Base-by-base conservation (phyloP, 2,888 invertebrate genomes). In the Drosophila limbata region DNA sequence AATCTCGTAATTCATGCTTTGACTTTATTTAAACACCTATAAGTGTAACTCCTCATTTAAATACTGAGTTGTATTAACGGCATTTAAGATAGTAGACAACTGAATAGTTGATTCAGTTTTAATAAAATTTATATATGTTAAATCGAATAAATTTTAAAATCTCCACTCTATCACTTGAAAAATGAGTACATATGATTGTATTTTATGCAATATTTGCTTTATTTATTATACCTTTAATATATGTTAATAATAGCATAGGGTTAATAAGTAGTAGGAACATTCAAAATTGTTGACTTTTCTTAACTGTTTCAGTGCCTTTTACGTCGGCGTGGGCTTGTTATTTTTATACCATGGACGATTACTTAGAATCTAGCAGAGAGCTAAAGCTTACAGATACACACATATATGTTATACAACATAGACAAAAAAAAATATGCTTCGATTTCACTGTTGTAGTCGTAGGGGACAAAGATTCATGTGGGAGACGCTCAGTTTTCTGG, bases 381-480 rank as follows among this genome's bases (percentile, higher is more conserved):
- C 8, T 47, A n/a, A 53, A 37, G 25, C 33, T 47, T 39, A 55
- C 15, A 1, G 2, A 13, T 33, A 42, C 15, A 0, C 28, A 28
- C 28, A 28, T 8, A 28, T 28, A 28, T 8, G 28, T 28, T 6
- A 10, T 25, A 25, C 25, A 8, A 40, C 11, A 21, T 25, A 19
- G 42, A 61, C 3, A 10, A n/a, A 33, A 4, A 31, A 21, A 25
- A 45, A 31, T 6, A 31, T 11, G 0, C 1, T 8, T 31, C n/a
- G 1, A 19, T n/a, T 76, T 17, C 83, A 35, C 74, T 81, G n/a
- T 68, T 73, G n/a, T 70, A 88, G n/a, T 78, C 79, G 25, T 53
- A 87, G 10, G 61, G 66, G 31, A 48, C 83, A 78, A 35, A 84
- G 79, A 74, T 88, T 86, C 11, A 82, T 60, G 50, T 89, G 88